Evolutionary conservation across 2,113 vertebrate species (phyloP).

Genomic region (Thinocorus orbignyianus): DNA sequence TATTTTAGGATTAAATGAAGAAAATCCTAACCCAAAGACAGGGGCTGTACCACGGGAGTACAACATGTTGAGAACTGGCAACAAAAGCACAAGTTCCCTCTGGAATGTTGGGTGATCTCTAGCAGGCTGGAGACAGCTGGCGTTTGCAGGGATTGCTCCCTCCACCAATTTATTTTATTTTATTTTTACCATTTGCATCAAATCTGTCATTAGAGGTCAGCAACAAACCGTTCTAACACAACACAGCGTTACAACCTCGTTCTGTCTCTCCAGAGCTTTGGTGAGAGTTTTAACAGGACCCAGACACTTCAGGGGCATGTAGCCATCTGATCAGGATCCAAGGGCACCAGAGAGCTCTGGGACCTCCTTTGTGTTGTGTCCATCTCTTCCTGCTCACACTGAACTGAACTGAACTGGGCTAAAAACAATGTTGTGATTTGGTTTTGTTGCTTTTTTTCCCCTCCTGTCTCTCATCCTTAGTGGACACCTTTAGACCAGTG

Average conservation of each 20-base stretch:
- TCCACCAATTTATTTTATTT: not conserved
- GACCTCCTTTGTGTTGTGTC: not conserved
- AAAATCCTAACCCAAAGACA: not conserved
- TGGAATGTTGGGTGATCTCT: accelerated
- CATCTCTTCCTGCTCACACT: too few species aligned
- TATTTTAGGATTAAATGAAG: not conserved
- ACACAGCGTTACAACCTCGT: not conserved
- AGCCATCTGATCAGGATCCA: not conserved
- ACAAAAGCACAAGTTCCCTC: not conserved
- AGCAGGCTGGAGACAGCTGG: not conserved
- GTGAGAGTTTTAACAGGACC: not conserved
- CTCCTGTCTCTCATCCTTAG: not conserved
- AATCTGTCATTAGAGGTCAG: constrained; percentile 12
- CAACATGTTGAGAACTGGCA: not conserved
- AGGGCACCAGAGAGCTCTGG: too few species aligned
- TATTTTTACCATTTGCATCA: not conserved
- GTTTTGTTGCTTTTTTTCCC: too few species aligned
- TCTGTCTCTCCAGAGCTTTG: not conserved
- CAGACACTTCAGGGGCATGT: accelerated
- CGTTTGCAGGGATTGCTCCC: not conserved
- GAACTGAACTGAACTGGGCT: not conserved
- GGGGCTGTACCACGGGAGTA: too few species aligned
- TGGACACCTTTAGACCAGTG: not conserved
- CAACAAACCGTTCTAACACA: not conserved
- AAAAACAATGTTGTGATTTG: not conserved